These are phyloP conservation scores for Phocides pigmalion DNA, from an alignment of 1,140 invertebrate species.

Conservation along the genomic window DNA sequence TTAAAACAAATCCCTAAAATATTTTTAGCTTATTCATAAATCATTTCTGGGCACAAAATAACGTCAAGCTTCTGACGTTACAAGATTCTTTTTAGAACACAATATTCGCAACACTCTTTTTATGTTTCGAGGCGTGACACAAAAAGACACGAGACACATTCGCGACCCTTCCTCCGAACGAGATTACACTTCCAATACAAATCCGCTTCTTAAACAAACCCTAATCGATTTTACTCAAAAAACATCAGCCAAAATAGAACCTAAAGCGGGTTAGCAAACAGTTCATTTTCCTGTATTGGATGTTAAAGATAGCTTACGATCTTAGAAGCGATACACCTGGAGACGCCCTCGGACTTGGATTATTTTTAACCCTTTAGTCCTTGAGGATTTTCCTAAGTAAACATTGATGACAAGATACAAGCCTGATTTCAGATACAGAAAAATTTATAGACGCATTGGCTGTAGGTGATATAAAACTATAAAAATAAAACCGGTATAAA, in stretches of 20 bases:
- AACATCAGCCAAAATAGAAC: constrained; percentile 34
- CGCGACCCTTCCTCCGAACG: constrained; percentile 41
- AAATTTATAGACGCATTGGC: constrained; percentile 6
- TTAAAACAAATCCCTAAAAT: too few species aligned
- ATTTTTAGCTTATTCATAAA: too few species aligned
- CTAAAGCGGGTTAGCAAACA: constrained; percentile 37
- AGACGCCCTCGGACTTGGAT: constrained; percentile 55
- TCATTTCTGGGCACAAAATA: neutral
- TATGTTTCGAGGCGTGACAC: constrained; percentile 4
- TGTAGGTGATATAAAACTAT: neutral
- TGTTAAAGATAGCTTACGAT: constrained; percentile 28
- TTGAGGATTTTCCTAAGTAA: constrained; percentile 48
- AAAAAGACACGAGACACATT: constrained; percentile 41
- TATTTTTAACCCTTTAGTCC: constrained; percentile 65
- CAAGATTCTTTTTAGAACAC: constrained; percentile 14
- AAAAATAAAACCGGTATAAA: too few species aligned
- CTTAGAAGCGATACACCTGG: constrained; percentile 55
- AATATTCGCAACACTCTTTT: constrained; percentile 14
- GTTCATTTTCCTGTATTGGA: constrained; percentile 28
- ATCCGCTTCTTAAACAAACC: constrained; percentile 65
- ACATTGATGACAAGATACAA: constrained; percentile 48
- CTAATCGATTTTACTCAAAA: constrained; percentile 58
- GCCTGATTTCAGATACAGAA: constrained; percentile 43
- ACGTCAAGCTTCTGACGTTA: neutral
- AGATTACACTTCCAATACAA: constrained; percentile 69